Evolutionary conservation across 2,113 vertebrate species (phyloP).

Genomic region (Odocoileus virginianus): DNA sequence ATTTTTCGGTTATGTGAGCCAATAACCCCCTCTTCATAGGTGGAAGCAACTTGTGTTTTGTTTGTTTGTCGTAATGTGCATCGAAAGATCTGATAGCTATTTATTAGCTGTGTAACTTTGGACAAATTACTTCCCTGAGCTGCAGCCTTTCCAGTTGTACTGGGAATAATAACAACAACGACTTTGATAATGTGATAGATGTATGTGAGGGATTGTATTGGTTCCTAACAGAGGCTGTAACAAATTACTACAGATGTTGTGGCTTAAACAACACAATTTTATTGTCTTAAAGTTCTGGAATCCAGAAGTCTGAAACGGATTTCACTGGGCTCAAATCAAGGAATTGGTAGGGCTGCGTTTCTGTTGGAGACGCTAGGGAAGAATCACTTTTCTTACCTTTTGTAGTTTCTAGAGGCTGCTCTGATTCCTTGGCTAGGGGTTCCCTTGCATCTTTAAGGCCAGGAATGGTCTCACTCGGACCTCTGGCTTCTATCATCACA

Average conservation of each 20-base stretch:
- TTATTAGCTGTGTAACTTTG: background rate
- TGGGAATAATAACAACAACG: background rate
- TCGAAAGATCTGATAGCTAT: background rate
- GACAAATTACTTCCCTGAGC: background rate
- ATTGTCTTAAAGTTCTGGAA: background rate
- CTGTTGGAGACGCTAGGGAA: background rate
- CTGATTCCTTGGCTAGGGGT: too few species aligned
- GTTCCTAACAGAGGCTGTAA: background rate
- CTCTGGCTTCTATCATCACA: background rate
- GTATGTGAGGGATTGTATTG: background rate
- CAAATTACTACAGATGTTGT: background rate
- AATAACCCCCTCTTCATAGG: background rate
- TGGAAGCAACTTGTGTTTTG: background rate
- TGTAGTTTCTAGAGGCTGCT: background rate
- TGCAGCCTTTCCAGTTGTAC: background rate
- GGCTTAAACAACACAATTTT: background rate
- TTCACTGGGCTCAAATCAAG: background rate
- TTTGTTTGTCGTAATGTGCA: background rate
- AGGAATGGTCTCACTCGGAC: background rate
- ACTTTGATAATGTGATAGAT: background rate
- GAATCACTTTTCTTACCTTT: background rate
- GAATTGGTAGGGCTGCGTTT: rapidly evolving
- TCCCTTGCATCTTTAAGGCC: background rate
- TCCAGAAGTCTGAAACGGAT: background rate
- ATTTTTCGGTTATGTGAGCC: background rate